Evolutionary conservation across 1,140 invertebrate genomes (phyloP), one percentile per base, ranked within the genome.

Genomic region (Cydia fagiglandana): DNA sequence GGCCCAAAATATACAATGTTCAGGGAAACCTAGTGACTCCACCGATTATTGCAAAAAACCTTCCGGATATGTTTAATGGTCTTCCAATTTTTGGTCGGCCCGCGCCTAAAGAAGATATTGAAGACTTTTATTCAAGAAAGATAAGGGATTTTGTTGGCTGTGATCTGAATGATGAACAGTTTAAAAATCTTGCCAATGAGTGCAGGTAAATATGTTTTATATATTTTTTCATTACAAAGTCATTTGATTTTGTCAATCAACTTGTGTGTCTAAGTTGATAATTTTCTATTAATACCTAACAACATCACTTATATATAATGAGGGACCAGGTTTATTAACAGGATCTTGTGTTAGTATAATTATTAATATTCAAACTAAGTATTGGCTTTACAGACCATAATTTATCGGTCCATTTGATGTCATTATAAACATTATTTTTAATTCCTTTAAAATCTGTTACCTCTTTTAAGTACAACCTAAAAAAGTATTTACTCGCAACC

Each of bases 121-220:
- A 83, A 5, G 53, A 81, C 0, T 86, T 83, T 75, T 74, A 82
- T 38, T 75, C 77, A n/a, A 77, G 83, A 17, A 85, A 86, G 70
- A 77, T 88, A 15, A 84, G 81, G 74, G 84, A 87, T 50, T 89
- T 80, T 86, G 83, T 89, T 73, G 89, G 86, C 0, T 78, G 76
- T 75, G 85, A 82, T 77, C 73, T 88, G 13, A 83, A 74, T 75
- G 84, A 89, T 81, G 79, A 86, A 12, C 87, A 88, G 17, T 91
- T 85, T 80, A 47, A 81, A 47, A 84, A 88, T n/a, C 70, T 89
- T 7, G 75, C 79, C 13, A 77, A 78, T 6, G 87, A 85, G 74
- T 90, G 88, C 78, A 86, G 84, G 84, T 86, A 77, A 76, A 47
- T 28, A 28, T 50, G 24, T 56, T 75, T 34, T 47, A 28, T 30